phyloP scores from a whole-genome alignment of 2,888 invertebrate species.

The Pandemis heparana region DNA sequence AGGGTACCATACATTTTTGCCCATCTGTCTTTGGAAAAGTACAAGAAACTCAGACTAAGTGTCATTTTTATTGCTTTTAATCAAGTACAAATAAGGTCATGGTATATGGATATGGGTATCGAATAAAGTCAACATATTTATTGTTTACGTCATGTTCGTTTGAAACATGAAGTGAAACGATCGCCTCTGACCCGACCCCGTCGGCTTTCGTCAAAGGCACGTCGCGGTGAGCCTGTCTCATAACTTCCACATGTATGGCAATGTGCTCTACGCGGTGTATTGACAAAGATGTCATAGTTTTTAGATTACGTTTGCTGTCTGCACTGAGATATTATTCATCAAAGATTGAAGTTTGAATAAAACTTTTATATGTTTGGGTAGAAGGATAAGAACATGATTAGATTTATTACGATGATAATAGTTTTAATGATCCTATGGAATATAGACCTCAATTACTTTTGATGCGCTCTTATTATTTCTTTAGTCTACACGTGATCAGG shows the following conservation, averaged over 20 bases:
- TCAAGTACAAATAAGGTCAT: not conserved
- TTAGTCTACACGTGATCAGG: no score
- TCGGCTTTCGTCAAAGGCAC: constrained; percentile 58
- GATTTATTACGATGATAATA: no score
- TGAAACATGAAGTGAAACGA: constrained; percentile 60
- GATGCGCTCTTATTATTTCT: no score
- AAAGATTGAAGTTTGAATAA: not conserved
- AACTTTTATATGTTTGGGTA: not conserved
- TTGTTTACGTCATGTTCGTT: constrained; percentile 56
- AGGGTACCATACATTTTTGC: no score
- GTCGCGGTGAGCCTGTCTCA: constrained; percentile 50
- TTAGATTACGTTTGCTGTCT: constrained; percentile 14
- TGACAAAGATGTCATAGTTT: constrained; percentile 49
- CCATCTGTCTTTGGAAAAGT: not conserved
- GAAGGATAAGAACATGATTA: not conserved
- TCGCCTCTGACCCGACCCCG: constrained; percentile 67
- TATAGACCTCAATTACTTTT: no score
- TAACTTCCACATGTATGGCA: constrained; percentile 51
- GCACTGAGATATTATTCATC: not conserved
- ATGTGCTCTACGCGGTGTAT: constrained; percentile 52
- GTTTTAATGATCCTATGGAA: no score
- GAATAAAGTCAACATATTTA: constrained; percentile 28
- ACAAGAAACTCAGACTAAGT: not conserved
- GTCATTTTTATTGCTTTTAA: not conserved
- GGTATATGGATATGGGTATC: not conserved